Percentiles rank a stretch among this genome's conserved stretches.
Conservation (phyloP, 2,113 vertebrate genomes). For the Brachyhypopomus gauderio region DNA sequence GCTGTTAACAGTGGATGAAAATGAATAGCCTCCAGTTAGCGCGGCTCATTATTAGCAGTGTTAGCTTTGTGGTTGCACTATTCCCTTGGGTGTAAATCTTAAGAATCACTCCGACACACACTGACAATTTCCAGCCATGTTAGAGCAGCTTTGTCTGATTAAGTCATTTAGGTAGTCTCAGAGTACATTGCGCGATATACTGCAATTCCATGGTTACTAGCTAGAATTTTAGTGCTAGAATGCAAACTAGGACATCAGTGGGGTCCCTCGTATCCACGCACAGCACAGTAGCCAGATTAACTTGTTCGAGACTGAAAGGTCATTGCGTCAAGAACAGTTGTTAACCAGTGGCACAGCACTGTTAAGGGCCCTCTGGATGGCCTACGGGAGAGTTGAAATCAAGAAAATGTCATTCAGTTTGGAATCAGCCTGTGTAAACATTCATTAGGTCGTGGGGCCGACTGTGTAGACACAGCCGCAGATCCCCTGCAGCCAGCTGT, state of each 20-base stretch:
- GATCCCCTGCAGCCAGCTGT: conserved; percentile 78
- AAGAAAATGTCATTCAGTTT: conserved; percentile 75
- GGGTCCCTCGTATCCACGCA: conserved; percentile 15
- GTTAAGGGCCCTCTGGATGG: conserved; percentile 64
- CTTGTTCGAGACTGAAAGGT: conserved; percentile 44
- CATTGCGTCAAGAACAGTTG: conserved; percentile 33
- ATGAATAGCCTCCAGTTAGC: not conserved
- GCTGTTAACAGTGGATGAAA: not conserved
- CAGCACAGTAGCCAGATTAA: conserved; percentile 34
- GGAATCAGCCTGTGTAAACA: conserved; percentile 79
- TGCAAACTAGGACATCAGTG: not conserved
- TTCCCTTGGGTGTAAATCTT: too few species aligned
- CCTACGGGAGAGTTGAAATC: conserved; percentile 59
- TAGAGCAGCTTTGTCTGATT: not conserved
- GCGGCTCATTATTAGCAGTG: not conserved
- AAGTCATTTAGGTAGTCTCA: not conserved
- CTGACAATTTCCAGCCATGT: not conserved
- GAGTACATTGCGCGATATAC: not conserved
- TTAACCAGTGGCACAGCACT: conserved; percentile 33
- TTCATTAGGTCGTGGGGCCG: conserved; percentile 74
- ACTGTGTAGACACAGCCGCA: conserved; percentile 76
- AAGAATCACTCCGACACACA: not conserved
- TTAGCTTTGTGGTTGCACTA: not conserved
- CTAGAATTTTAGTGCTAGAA: conserved; percentile 1
- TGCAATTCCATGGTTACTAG: not conserved